A percentile compares a stretch with the other conserved stretches of the same genome.
phyloP scores from a whole-genome alignment of 2,888 invertebrate genomes.

The Diaprepes abbreviatus region DNA sequence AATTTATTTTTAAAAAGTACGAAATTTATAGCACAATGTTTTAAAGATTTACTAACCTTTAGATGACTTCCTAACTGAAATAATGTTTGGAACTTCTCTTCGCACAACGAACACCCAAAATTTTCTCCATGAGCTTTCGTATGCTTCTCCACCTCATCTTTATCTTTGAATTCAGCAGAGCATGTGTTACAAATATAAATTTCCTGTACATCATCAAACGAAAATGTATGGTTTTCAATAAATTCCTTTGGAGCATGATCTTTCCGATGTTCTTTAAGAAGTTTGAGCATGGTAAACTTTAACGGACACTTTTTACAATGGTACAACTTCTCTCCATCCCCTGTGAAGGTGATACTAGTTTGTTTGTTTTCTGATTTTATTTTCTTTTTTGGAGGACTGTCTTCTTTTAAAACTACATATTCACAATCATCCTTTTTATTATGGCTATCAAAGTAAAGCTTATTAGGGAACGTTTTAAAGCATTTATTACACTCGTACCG shows the following conservation, averaged over 20 bases:
- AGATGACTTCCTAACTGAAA: conserved; percentile 62
- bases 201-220: conserved; percentile 58
- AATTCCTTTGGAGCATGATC: conserved; percentile 62
- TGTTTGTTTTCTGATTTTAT: background rate
- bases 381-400: background rate
- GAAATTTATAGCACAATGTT: too few relatives aligned
- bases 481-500: conserved; percentile 21
- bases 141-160: conserved; percentile 58
- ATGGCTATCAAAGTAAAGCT: background rate
- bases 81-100: conserved; percentile 60
- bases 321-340: conserved; percentile 51
- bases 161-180: conserved; percentile 56
- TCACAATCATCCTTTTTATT: conserved; percentile 18
- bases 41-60: conserved; percentile 34
- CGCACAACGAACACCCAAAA: conserved; percentile 67
- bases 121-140: conserved; percentile 58
- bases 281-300: conserved; percentile 54
- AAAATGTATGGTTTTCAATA: conserved; percentile 56
- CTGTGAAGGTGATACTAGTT: background rate
- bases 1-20: too few relatives aligned
- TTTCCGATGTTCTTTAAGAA: conserved; percentile 57
- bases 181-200: conserved; percentile 59
- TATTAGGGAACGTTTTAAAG: conserved; percentile 2
- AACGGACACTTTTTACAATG: conserved; percentile 58
- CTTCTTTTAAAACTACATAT: background rate